Percentiles rank a stretch among this genome's conserved stretches.
These are phyloP conservation scores for Acanthacorydalis orientalis DNA, from an alignment of 2,888 invertebrate genomes.

Conservation along the genomic window DNA sequence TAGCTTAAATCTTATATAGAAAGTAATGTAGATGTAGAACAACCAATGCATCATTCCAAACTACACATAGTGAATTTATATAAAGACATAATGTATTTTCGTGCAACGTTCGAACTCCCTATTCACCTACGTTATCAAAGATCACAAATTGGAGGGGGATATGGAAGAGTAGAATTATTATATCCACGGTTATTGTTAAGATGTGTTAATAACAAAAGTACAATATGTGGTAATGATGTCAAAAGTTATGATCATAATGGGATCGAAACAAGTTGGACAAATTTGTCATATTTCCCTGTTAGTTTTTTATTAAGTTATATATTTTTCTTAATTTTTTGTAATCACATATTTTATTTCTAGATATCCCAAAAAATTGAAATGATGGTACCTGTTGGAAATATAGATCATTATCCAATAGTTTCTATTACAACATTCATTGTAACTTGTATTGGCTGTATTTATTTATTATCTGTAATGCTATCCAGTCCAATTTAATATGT, in stretches of 20 bases:
- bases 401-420: conserved; percentile 26
- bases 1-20: conserved; percentile 21
- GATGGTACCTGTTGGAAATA: conserved; percentile 26
- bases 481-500: not conserved
- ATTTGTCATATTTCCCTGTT: conserved; percentile 27
- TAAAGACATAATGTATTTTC: conserved; percentile 16
- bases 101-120: conserved; percentile 23
- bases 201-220: conserved; percentile 16
- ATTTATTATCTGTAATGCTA: conserved; percentile 21
- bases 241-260: conserved; percentile 18
- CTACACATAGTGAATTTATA: conserved; percentile 22
- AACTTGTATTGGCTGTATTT: conserved; percentile 29
- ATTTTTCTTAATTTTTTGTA: not conserved
- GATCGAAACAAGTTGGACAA: conserved; percentile 23
- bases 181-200: conserved; percentile 21
- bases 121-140: conserved; percentile 31
- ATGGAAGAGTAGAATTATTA: conserved; percentile 20
- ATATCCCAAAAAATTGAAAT: conserved; percentile 23
- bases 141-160: conserved; percentile 27
- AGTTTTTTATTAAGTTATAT: conserved; percentile 11
- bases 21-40: conserved; percentile 25
- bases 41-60: conserved; percentile 22
- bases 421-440: conserved; percentile 24
- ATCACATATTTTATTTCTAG: conserved; percentile 13
- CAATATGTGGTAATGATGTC: conserved; percentile 19